Percentiles rank a stretch among this genome's conserved stretches.
Conservation (phyloP, 2,797 vertebrate species). For the Uromys caudimaculatus region DNA sequence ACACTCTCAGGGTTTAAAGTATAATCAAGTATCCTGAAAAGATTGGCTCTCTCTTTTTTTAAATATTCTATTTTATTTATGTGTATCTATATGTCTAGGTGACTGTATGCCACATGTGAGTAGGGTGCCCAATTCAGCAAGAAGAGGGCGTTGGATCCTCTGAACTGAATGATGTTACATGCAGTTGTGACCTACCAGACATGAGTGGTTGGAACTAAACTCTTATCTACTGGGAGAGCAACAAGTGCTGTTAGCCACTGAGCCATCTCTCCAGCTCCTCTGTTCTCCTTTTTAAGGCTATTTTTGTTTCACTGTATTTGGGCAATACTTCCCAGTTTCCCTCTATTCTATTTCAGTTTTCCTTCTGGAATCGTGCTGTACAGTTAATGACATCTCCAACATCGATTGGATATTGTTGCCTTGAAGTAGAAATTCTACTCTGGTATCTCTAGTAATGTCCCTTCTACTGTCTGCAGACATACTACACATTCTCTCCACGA, state of each 20-base stretch:
- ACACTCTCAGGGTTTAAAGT: too few relatives aligned
- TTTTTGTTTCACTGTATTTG: slow-evolving; percentile 36
- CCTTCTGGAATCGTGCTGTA: not conserved
- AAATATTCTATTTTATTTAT: not conserved
- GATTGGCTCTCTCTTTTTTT: not conserved
- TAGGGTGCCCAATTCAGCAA: not conserved
- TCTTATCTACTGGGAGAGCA: not conserved
- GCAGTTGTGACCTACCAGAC: not conserved
- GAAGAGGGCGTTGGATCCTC: not conserved
- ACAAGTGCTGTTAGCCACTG: not conserved
- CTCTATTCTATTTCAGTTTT: not conserved
- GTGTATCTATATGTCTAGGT: not conserved
- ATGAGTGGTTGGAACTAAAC: not conserved
- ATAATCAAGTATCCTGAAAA: too few relatives aligned
- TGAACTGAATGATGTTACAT: not conserved
- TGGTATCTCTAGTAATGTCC: not conserved
- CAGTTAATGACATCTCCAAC: not conserved
- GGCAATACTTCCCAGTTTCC: not conserved
- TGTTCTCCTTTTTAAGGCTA: not conserved
- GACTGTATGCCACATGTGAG: not conserved
- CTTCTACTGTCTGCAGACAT: not conserved
- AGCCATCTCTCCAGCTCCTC: not conserved
- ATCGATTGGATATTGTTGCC: not conserved
- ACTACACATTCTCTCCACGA: not conserved
- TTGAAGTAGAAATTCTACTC: not conserved